These are phyloP conservation scores for Drosophila koepferae DNA, from an alignment of 2,888 invertebrate species.

Conservation along the genomic window DNA sequence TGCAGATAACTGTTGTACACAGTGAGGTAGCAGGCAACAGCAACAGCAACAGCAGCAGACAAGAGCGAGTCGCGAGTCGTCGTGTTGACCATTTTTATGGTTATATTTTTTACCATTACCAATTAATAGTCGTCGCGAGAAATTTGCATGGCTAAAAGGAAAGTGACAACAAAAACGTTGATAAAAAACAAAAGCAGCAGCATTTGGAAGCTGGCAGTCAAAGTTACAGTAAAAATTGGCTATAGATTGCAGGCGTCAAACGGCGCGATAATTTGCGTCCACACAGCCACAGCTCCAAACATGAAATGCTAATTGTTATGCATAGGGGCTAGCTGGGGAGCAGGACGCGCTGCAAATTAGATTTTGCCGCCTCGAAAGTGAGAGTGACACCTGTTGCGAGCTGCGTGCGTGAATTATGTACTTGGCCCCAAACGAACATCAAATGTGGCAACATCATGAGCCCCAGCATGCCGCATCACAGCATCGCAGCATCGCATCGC, in stretches of 20 bases:
- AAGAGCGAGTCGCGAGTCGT: conserved; percentile 36
- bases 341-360: conserved; percentile 41
- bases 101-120: conserved; percentile 71
- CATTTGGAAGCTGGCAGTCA: conserved; percentile 30
- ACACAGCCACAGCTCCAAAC: conserved; percentile 29
- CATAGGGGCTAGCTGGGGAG: conserved; percentile 57
- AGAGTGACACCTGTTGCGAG: conserved; percentile 72
- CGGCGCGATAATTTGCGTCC: conserved; percentile 59
- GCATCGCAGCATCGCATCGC: conserved; percentile 18
- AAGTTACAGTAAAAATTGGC: conserved; percentile 51
- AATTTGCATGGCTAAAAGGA: conserved; percentile 75
- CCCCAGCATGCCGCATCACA: conserved; percentile 29
- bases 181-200: conserved; percentile 21
- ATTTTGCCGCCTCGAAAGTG: conserved; percentile 64
- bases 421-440: conserved; percentile 40
- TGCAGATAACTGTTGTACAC: conserved; percentile 40
- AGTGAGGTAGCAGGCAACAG: conserved; percentile 34
- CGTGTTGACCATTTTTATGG: conserved; percentile 76
- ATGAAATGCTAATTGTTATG: conserved; percentile 75
- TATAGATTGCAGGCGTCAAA: conserved; percentile 56
- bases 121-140: conserved; percentile 76
- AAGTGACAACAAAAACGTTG: conserved; percentile 63
- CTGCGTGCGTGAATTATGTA: conserved; percentile 60
- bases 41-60: background rate
- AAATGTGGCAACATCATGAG: conserved; percentile 61